Base-by-base conservation (phyloP, 2,113 vertebrate genomes). In the Cephalopterus ornatus region DNA sequence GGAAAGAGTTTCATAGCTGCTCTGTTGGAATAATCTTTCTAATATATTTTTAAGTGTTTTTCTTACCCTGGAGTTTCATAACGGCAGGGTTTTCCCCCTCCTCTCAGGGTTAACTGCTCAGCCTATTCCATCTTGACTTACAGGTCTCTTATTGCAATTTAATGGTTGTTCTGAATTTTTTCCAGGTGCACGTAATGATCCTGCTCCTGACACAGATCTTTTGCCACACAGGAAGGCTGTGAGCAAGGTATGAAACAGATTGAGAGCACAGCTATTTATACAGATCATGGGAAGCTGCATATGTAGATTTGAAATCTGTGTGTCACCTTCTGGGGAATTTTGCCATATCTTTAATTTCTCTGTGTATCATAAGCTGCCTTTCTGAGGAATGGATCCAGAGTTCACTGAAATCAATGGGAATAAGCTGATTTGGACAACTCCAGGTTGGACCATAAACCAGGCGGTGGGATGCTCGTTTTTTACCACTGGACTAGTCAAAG, bases 141-240 rank as follows among this genome's bases (percentile, higher is more conserved):
- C 66, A 98, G 89, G 37, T 98, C 98, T 96, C 98, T 97, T 80
- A 98, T 97, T 83, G 91, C 97, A 94, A 95, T 95, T 96, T 98
- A 98, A 7, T 98, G 97, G 95, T 97, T 98, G 89, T 98, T 98
- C 97, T 98, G 98, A 46, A 98, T 96, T 87, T 98, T 98, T 97
- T 99, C 98, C 93, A 99, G 97, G 94, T 99, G 98, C 71, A 94
- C 16, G 5, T 93, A 97, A 47, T 98, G 97, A 62, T 98, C 96
- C 88, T 98, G 98, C 82, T 98, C 97, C 91, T 98, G 98, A 22
- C 91, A 92, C 74, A 98, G 95, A 80, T 98, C 98, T 94, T 98
- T 98, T 9, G 97, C 98, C 96, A 98, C 96, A 35, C 96, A 96
- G 5, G 97, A 96, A 14, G 98, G 97, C 98, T 98, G 44, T 41